Evolutionary conservation across 2,888 invertebrate genomes (phyloP).

Genomic region (Ormyrus rosae): DNA sequence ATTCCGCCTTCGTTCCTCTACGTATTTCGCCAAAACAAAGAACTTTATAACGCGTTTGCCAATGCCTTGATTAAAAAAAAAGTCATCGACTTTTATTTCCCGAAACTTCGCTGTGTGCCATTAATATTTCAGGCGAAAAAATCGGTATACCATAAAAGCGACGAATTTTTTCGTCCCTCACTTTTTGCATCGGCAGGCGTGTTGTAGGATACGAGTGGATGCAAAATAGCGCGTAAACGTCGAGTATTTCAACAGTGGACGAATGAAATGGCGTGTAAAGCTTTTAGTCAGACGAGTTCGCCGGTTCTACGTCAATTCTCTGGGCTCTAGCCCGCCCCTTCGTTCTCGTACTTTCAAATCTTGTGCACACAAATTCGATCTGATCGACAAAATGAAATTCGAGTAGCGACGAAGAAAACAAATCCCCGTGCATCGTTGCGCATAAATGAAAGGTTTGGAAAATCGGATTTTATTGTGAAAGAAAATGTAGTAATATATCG

Average conservation of each 20-base stretch:
- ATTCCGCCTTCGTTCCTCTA: neutral
- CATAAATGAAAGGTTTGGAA: no score
- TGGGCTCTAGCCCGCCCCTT: neutral
- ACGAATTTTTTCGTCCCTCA: neutral
- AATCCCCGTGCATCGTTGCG: neutral
- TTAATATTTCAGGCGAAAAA: constrained; percentile 9
- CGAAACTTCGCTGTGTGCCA: neutral
- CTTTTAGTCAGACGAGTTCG: constrained; percentile 61
- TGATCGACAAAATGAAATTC: constrained; percentile 24
- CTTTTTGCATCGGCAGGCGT: neutral
- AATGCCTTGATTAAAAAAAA: neutral
- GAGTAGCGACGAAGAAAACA: constrained; percentile 14
- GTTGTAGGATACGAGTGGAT: neutral
- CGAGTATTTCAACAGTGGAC: constrained; percentile 34
- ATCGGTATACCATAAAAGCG: neutral
- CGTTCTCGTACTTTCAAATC: constrained; percentile 9
- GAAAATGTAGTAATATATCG: no score
- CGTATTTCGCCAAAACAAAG: neutral
- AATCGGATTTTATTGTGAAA: no score
- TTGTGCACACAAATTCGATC: constrained; percentile 23
- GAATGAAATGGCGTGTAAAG: constrained; percentile 63
- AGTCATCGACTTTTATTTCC: neutral
- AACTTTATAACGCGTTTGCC: neutral
- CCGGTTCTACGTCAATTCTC: constrained; percentile 42
- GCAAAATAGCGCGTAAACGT: constrained; percentile 22